Base-by-base conservation (phyloP, 2,113 vertebrate genomes). In the Potamarius usumacintae region DNA sequence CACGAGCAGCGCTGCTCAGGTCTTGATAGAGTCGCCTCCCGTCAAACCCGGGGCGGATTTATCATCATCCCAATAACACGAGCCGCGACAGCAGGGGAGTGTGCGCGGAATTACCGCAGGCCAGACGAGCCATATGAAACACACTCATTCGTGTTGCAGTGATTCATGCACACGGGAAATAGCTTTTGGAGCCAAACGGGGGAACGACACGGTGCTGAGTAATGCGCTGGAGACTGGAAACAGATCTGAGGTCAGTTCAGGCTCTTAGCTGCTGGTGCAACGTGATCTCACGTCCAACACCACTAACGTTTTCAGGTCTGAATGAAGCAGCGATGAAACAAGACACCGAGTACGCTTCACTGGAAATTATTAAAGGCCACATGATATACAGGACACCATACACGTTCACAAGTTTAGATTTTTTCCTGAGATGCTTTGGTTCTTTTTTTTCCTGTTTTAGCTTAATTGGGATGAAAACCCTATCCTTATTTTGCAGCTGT, bases 141-240 rank as follows among this genome's bases (percentile, higher is more conserved):
- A 20, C 80, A 30, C 69, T 76, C 80, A n/a, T n/a, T 62, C 67
- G 12, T 82, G 53, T 58, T 53, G 76, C 53, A 1, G 34, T 87
- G 86, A 87, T 87, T 87, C 86, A 83, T 87, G 17, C 42, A 0
- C 67, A 18, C 10, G 11, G 18, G 25, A 87, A 74, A 87, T 34
- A 80, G 34, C 84, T 85, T 58, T 8, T 63, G 60, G 42, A 53
- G 42, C 53, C 69, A 5, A 20, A 3, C 27, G 25, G 84, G 42
- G 74, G 67, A 76, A 62, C 10, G 20, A 50, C 78, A 11, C n/a
- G 18, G 11, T 48, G 22, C 25, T 34, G 81, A 77, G 58, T 30
- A 63, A 83, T 22, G 22, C 65, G 15, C 80, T 7, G 42, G 14
- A 74, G 86, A 82, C n/a, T 27, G 5, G 27, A 30, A 53, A 34